Evolutionary conservation across 2,888 invertebrate genomes (phyloP).

Genomic region (Epinotia nisella): DNA sequence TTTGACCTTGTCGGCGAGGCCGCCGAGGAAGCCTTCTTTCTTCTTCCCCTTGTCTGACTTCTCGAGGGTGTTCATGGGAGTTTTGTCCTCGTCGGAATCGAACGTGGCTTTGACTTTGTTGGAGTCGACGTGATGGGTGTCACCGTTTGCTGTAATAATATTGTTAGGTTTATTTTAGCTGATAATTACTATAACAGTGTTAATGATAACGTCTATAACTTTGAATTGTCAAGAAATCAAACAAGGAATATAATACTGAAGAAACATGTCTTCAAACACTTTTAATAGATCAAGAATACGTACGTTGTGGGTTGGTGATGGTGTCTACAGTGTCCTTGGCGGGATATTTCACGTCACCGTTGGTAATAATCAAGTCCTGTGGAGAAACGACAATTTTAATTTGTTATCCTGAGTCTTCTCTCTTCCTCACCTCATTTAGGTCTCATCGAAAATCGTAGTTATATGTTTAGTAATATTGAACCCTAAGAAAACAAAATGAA

Average conservation of each 20-base stretch:
- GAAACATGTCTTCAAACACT: background rate
- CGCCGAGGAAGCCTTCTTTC: conserved; percentile 74
- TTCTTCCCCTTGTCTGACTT: conserved; percentile 79
- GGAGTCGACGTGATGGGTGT: conserved; percentile 75
- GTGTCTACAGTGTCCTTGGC: conserved; percentile 59
- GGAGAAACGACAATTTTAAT: conserved; percentile 45
- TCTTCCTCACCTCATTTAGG: no score
- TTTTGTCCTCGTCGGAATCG: conserved; percentile 84
- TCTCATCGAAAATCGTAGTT: no score
- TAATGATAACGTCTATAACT: no score
- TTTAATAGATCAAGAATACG: no score
- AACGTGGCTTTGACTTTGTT: conserved; percentile 84
- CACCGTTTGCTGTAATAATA: conserved; percentile 73
- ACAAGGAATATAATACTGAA: background rate
- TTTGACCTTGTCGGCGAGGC: conserved; percentile 74
- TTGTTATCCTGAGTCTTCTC: no score
- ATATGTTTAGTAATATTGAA: no score
- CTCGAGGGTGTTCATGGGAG: conserved; percentile 82
- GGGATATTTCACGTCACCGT: conserved; percentile 74
- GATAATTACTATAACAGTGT: background rate
- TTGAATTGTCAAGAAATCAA: no score
- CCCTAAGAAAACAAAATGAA: no score
- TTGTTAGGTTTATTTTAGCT: background rate
- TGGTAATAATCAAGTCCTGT: conserved; percentile 74
- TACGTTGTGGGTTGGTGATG: conserved; percentile 69